Conservation (phyloP, 2,797 vertebrate genomes). For the Micropoecilia bifurca region DNA sequence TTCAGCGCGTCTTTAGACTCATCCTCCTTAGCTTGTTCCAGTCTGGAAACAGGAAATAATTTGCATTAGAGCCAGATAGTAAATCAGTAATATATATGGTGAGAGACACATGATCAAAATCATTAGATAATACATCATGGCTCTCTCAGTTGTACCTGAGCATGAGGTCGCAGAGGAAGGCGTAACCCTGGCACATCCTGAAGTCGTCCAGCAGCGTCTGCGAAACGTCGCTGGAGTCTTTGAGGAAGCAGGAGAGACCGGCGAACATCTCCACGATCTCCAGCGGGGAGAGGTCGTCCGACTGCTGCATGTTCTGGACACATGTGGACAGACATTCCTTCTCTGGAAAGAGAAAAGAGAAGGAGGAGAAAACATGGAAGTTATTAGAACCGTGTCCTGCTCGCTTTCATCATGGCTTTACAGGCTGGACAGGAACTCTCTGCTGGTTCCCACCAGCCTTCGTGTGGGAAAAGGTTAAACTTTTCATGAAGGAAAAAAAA, state of each 20-base stretch:
- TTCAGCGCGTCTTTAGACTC: slow-evolving; percentile 96
- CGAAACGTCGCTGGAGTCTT: slow-evolving; percentile 97
- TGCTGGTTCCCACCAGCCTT: not conserved
- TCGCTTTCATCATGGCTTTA: not conserved
- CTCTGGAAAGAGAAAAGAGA: slow-evolving; percentile 78
- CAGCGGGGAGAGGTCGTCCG: slow-evolving; percentile 93
- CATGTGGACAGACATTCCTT: slow-evolving; percentile 97
- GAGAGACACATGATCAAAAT: too few species aligned
- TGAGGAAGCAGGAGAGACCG: slow-evolving; percentile 97
- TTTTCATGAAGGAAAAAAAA: not conserved
- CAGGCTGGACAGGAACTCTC: not conserved
- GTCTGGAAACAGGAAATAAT: slow-evolving; percentile 72
- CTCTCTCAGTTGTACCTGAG: slow-evolving; percentile 84
- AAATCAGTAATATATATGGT: too few species aligned
- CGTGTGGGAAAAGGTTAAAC: not conserved
- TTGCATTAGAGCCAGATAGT: not conserved
- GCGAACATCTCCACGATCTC: slow-evolving; percentile 99
- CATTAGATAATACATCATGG: too few species aligned
- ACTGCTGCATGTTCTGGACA: slow-evolving; percentile 99
- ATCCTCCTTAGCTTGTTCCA: slow-evolving; percentile 97
- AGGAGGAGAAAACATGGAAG: not conserved
- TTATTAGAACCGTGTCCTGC: not conserved
- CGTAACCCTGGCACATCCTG: slow-evolving; percentile 98
- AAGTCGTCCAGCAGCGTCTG: slow-evolving; percentile 97
- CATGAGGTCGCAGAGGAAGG: slow-evolving; percentile 95